Base-by-base conservation (phyloP, 1,140 invertebrate species). In the Lanistes nyassanus region DNA sequence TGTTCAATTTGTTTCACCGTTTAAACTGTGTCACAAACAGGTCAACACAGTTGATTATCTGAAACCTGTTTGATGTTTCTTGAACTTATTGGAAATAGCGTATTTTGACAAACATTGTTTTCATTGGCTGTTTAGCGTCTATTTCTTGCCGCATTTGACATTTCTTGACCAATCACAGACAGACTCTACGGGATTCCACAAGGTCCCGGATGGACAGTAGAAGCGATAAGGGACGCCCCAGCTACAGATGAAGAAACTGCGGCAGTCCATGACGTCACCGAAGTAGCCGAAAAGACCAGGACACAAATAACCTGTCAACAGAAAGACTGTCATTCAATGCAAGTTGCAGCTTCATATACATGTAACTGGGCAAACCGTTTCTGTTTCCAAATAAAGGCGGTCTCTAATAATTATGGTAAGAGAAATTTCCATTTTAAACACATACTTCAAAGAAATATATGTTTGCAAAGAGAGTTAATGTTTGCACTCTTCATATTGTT, bases 161-260 rank as follows among this genome's bases (percentile, higher is more conserved):
- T 80, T 76, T 34, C 65, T 55, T 3, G 70, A 58, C 79, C 79
- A 80, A 53, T 80, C 76, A 70, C 79, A 80, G 31, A 80, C 79
- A 34, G 69, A 64, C 37, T 76, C 56, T 1, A 31, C 42, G 37
- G 70, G 60, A 64, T 77, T 80, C 70, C 75, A 80, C 29, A 78
- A 53, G 3, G 79, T 80, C 4, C 74, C 79, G n/a, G 62, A 47
- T 26, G 79, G 76, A 68, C 79, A 80, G 70, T 71, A 58, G 51
- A 80, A 76, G n/a, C 76, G 60, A 62, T 80, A 78, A 53, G 79
- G 74, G 16, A 80, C 67, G 6, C 76, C 76, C 79, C 79, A 80
- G 67, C 76, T 78, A 64, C 79, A 80, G 71, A 80, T 78, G 75
- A 78, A 80, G 76, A 80, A 80, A 23, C 74, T 66, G 23, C 53